Evolutionary conservation across 2,113 vertebrate genomes (phyloP).

Genomic region (Suricata suricatta): DNA sequence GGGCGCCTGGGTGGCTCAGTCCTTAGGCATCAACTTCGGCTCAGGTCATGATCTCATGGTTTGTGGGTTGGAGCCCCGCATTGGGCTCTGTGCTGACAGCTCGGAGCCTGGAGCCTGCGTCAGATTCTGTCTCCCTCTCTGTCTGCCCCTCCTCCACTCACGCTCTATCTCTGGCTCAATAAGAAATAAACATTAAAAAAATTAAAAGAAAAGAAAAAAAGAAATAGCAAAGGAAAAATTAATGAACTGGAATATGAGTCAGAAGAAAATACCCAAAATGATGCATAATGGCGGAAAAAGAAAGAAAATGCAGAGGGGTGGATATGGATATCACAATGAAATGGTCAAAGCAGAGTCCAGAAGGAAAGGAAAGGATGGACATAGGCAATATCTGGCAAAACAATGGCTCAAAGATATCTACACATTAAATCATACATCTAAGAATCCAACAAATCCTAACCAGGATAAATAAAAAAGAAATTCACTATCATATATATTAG

Average conservation of each 20-base stretch:
- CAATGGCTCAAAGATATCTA: neutral
- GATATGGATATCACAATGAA: neutral
- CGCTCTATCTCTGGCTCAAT: too few species aligned
- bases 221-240: neutral
- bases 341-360: neutral
- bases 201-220: too few species aligned
- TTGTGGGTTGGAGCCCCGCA: too few species aligned
- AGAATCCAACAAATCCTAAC: neutral
- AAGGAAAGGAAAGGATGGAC: neutral
- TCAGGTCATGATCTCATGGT: too few species aligned
- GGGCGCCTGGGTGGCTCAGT: too few species aligned
- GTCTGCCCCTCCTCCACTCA: too few species aligned
- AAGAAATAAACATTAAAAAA: too few species aligned
- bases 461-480: neutral
- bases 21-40: too few species aligned
- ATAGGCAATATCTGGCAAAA: neutral
- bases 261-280: neutral
- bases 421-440: neutral
- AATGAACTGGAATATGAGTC: neutral
- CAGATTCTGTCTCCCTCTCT: too few species aligned
- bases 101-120: too few species aligned
- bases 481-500: neutral
- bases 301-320: neutral
- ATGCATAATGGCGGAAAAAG: neutral
- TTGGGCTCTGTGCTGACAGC: too few species aligned